Evolutionary conservation across 2,797 vertebrate genomes (phyloP).

Genomic region (Alcedo quadribrachys): DNA sequence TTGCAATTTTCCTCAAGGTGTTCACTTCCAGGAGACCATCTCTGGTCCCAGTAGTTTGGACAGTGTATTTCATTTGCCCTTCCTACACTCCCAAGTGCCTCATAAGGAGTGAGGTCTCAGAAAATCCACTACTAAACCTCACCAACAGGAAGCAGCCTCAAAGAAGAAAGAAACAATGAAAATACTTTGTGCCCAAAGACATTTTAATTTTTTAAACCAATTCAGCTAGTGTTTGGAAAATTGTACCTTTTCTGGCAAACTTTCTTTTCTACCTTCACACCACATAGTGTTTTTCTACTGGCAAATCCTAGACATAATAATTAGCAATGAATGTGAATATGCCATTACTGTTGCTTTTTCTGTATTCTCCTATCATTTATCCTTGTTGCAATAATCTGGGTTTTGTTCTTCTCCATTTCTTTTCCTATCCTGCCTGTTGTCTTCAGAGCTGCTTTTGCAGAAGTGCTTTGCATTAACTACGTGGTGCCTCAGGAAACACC

Average conservation of each 20-base stretch:
- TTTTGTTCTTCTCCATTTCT: not conserved
- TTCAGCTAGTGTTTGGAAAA: not conserved
- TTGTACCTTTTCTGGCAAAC: not conserved
- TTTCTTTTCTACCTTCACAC: not conserved
- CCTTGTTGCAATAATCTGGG: not conserved
- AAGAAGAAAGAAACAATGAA: not conserved
- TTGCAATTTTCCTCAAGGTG: not conserved
- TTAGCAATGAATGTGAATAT: not conserved
- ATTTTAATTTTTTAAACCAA: not conserved
- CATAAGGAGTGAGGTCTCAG: not conserved
- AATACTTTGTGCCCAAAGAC: not conserved
- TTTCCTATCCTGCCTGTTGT: not conserved
- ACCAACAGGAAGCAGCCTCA: no score
- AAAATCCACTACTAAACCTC: not conserved
- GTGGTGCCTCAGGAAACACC: not conserved
- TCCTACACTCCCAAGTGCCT: not conserved
- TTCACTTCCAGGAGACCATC: not conserved
- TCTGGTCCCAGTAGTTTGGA: not conserved
- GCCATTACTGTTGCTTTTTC: not conserved
- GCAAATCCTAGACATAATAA: not conserved
- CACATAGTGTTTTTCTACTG: not conserved
- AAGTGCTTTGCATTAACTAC: not conserved
- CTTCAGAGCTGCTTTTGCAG: not conserved
- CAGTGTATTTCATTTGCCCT: not conserved
- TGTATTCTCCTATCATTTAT: not conserved